Evolutionary conservation across 2,888 invertebrate species (phyloP), one percentile per base, ranked within the genome.

Genomic region (Pterobdella sp.): DNA sequence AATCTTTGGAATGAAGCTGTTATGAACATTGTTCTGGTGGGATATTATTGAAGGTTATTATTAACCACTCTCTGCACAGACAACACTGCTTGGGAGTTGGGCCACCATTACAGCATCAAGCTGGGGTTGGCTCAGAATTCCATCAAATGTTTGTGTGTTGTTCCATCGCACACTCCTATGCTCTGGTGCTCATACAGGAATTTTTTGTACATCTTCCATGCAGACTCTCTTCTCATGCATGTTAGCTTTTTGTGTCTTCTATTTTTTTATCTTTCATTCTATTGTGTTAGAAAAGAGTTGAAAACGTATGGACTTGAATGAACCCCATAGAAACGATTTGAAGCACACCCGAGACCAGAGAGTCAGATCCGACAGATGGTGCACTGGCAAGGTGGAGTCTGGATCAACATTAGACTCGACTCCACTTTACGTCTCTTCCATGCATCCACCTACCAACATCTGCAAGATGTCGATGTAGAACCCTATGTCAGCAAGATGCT

Each of bases 401-500:
- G 95, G 95, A 91, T 98, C 18, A 93, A 96, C 52, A 96, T 99
- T 77, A 89, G 98, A 78, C 88, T 98, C 84, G 98, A 99, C 83
- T 95, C 95, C 1, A 95, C 96, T 0, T 86, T 99, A 73, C 88
- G 97, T 70, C 87, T 99, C 35, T 98, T 95, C 86, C 95, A 98
- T 84, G 95, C 97, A 35, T 91, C 93, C 82, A 97, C 95, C 0
- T 93, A 93, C 85, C 91, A 94, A 81, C 97, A 97, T 84, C 87
- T 98, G 72, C 94, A 87, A 78, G 95, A 97, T 84, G 94, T 98
- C 22, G 98, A 98, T 84, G 96, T 98, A 78, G 97, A 98, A 84
- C 97, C 98, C 1, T 97, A 96, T 82, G 95, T 98, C 78, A 94
- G 93, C 82, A 97, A 97, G 87, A 97, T 99, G 95, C 87, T 98